phyloP scores from a whole-genome alignment of 2,888 invertebrate genomes.

The Arge pagana region DNA sequence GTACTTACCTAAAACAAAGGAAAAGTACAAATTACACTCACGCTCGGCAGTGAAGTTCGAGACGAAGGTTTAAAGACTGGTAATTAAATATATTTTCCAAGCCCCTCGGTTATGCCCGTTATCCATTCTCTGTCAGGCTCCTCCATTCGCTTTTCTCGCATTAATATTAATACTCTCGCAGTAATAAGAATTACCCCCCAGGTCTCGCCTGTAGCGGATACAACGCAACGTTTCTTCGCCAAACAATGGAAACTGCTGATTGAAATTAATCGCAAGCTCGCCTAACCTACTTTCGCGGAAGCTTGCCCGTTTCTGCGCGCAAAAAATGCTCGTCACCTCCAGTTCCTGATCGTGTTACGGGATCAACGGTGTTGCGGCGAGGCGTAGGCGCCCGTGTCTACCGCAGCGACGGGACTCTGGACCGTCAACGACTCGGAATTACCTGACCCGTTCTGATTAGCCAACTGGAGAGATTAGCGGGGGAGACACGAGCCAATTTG shows the following conservation, averaged over 20 bases:
- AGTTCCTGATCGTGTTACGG: too few relatives aligned
- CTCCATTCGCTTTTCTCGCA: constrained; percentile 9
- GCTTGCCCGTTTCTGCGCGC: too few relatives aligned
- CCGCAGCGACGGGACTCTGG: too few relatives aligned
- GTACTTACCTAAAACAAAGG: constrained; percentile 51
- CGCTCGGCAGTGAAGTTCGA: neutral
- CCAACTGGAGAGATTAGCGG: constrained; percentile 8
- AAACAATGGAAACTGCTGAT: neutral
- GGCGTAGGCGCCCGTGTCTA: too few relatives aligned
- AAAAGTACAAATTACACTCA: constrained; percentile 29
- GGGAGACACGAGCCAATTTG: constrained; percentile 12
- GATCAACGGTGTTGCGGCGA: too few relatives aligned
- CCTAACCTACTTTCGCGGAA: too few relatives aligned
- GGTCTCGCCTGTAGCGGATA: too few relatives aligned
- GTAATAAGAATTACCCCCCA: neutral
- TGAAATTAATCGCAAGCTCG: neutral
- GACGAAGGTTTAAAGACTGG: constrained; percentile 25
- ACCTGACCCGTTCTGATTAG: constrained; percentile 7
- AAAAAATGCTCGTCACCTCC: too few relatives aligned
- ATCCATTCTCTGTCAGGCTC: constrained; percentile 18
- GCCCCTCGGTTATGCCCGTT: constrained; percentile 25
- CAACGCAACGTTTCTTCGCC: neutral
- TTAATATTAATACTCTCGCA: constrained; percentile 37
- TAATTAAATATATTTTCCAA: constrained; percentile 43
- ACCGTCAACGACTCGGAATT: too few relatives aligned